These are phyloP conservation scores for Smittia aterrima DNA, from an alignment of 2,888 invertebrate species.

Conservation along the genomic window DNA sequence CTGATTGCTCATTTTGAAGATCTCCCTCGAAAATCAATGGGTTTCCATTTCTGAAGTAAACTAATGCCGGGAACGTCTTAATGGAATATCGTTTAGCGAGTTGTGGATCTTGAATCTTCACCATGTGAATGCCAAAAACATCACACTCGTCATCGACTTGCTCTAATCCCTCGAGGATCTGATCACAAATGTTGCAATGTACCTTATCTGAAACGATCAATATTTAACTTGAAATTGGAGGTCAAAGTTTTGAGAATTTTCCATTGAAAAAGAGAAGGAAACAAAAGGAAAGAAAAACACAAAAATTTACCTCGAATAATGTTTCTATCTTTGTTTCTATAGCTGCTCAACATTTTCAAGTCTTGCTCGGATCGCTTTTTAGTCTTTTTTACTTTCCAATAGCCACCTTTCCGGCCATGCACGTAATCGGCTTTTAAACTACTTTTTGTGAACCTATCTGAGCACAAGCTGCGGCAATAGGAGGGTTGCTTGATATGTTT, in stretches of 20 bases:
- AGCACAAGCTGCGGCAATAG: constrained; percentile 54
- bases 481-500: constrained; percentile 52
- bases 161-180: constrained; percentile 83
- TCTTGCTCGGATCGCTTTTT: not conserved
- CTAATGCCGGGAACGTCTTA: constrained; percentile 89
- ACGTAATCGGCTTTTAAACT: constrained; percentile 4
- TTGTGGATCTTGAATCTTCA: constrained; percentile 88
- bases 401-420: not conserved
- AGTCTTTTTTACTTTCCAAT: not conserved
- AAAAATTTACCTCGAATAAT: not conserved
- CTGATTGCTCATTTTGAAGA: constrained; percentile 86
- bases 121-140: constrained; percentile 89
- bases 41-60: constrained; percentile 88
- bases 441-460: constrained; percentile 44
- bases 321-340: constrained; percentile 12
- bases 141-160: constrained; percentile 89
- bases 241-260: not conserved
- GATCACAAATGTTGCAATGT: constrained; percentile 88
- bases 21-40: constrained; percentile 87
- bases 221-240: not conserved
- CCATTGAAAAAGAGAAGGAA: not conserved
- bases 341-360: constrained; percentile 8
- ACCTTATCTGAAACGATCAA: constrained; percentile 67
- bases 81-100: constrained; percentile 90
- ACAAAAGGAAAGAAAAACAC: constrained; percentile 17